Evolutionary conservation across 2,888 invertebrate species (phyloP).

Genomic region (Tholera decimalis): DNA sequence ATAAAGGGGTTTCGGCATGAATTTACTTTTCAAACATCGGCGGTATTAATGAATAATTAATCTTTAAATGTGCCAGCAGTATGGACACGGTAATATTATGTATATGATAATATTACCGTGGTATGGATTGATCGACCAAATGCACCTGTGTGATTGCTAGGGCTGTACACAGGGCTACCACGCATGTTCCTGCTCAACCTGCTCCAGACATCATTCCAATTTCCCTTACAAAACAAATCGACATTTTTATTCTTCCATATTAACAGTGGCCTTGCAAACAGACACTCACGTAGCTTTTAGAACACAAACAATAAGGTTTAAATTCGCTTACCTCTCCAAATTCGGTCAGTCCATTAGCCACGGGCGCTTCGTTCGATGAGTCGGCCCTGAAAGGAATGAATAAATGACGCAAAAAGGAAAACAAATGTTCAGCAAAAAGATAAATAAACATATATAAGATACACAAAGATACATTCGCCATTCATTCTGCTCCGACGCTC

Average conservation of each 20-base stretch:
- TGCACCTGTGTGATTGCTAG: background rate
- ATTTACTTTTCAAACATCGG: too few relatives aligned
- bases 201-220: conserved; percentile 29
- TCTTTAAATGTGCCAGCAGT: background rate
- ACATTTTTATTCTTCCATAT: conserved; percentile 38
- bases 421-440: conserved; percentile 58
- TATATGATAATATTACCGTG: too few relatives aligned
- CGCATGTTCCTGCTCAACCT: conserved; percentile 12
- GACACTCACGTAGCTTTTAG: conserved; percentile 56
- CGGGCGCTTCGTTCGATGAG: conserved; percentile 89
- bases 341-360: conserved; percentile 87
- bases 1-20: too few relatives aligned
- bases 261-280: conserved; percentile 47
- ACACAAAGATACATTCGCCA: conserved; percentile 64
- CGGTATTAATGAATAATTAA: background rate
- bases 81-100: too few relatives aligned
- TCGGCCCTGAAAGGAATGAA: conserved; percentile 88
- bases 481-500: too few relatives aligned
- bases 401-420: conserved; percentile 78
- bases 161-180: conserved; percentile 30
- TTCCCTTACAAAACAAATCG: conserved; percentile 51
- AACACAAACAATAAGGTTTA: conserved; percentile 55
- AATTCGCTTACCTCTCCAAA: conserved; percentile 89
- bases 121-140: background rate
- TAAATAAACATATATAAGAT: conserved; percentile 56